phyloP scores from a whole-genome alignment of 1,140 invertebrate genomes.

The Cryptotermes secundus region DNA sequence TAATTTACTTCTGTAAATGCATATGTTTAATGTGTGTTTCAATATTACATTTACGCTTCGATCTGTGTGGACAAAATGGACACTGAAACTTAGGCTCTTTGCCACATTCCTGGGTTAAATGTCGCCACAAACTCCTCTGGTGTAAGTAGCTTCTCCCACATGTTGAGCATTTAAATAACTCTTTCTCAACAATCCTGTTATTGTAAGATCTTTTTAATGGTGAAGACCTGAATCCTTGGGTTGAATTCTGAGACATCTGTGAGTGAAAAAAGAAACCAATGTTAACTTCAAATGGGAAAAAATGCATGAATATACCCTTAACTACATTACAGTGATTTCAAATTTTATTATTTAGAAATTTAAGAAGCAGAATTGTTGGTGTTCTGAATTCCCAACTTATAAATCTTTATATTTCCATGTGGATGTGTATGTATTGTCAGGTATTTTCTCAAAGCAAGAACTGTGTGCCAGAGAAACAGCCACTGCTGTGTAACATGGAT shows the following conservation, averaged over 20 bases:
- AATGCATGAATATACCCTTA: too few species aligned
- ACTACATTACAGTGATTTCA: too few species aligned
- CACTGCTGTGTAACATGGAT: too few species aligned
- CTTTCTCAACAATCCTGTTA: neutral
- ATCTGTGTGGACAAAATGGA: conserved; percentile 76
- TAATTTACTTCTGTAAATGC: neutral
- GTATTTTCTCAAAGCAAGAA: too few species aligned
- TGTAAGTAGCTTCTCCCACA: conserved; percentile 36
- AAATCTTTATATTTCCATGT: too few species aligned
- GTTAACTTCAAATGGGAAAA: neutral
- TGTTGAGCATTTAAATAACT: conserved; percentile 3
- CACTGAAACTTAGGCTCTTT: conserved; percentile 81
- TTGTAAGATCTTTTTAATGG: neutral
- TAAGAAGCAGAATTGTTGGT: too few species aligned
- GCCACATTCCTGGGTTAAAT: conserved; percentile 61
- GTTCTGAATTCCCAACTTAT: too few species aligned
- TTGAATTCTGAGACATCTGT: neutral
- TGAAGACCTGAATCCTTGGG: neutral
- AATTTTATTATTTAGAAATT: too few species aligned
- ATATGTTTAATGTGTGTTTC: conserved; percentile 66
- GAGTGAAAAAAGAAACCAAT: neutral
- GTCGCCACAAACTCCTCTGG: conserved; percentile 28
- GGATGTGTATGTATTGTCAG: too few species aligned
- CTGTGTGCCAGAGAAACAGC: too few species aligned
- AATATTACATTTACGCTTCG: conserved; percentile 83